A percentile compares a stretch with the other conserved stretches of the same genome.
Evolutionary conservation across 2,797 vertebrate species (phyloP).

Genomic region (Acrossocheilus fasciatus): DNA sequence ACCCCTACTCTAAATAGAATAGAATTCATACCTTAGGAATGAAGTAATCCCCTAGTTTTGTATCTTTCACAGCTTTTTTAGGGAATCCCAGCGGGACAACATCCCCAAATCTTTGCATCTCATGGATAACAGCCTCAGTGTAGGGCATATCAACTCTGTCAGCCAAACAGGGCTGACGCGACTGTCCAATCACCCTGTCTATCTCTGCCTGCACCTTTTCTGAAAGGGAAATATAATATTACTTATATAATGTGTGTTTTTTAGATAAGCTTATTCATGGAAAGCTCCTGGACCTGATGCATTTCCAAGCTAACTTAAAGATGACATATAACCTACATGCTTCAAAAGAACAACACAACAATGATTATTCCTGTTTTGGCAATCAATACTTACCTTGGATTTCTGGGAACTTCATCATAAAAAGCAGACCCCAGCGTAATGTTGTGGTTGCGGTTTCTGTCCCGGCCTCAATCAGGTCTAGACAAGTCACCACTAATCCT

Average conservation of each 20-base stretch:
- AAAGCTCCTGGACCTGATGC: neutral
- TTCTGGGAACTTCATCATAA: constrained; percentile 83
- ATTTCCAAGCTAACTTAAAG: neutral
- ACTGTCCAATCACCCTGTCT: constrained; percentile 57
- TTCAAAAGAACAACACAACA: neutral
- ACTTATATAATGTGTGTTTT: neutral
- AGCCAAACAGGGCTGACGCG: constrained; percentile 49
- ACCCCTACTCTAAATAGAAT: neutral
- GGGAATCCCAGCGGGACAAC: constrained; percentile 66
- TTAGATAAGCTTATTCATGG: neutral
- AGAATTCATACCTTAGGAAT: constrained; percentile 75
- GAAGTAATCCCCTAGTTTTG: constrained; percentile 58
- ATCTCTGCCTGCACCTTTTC: constrained; percentile 64
- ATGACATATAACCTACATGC: neutral
- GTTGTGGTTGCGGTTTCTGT: constrained; percentile 77
- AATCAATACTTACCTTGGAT: constrained; percentile 78
- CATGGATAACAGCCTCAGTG: constrained; percentile 76
- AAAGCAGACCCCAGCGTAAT: constrained; percentile 82
- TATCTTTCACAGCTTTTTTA: constrained; percentile 60
- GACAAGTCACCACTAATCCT: constrained; percentile 70
- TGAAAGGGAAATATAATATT: constrained; percentile 10
- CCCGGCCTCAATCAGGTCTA: constrained; percentile 82
- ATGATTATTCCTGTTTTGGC: neutral
- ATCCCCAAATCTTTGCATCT: constrained; percentile 76
- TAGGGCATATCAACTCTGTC: constrained; percentile 74